Conservation (phyloP, 2,797 vertebrate genomes). For the Chrysocyon brachyurus region DNA sequence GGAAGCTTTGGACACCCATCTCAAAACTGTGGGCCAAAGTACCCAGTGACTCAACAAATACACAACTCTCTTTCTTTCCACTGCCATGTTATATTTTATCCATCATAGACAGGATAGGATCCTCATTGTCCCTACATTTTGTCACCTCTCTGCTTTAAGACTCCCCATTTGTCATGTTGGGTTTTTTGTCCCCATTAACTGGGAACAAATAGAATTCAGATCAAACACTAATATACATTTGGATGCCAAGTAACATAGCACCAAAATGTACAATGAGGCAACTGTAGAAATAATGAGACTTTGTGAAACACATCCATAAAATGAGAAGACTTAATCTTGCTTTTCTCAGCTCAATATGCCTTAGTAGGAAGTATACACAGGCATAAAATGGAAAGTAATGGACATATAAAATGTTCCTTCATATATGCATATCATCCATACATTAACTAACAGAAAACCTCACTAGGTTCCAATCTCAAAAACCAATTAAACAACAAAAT, state of each 20-base stretch:
- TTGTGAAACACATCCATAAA: neutral
- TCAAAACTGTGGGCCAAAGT: neutral
- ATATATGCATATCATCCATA: neutral
- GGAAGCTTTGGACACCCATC: neutral
- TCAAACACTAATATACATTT: neutral
- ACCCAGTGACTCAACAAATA: neutral
- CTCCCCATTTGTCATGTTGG: neutral
- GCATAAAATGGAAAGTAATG: neutral
- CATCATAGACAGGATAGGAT: neutral
- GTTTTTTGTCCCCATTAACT: neutral
- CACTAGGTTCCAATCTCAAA: conserved; percentile 29
- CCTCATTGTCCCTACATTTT: neutral
- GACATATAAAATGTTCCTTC: neutral
- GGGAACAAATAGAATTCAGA: neutral
- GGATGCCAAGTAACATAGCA: neutral
- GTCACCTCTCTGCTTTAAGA: neutral
- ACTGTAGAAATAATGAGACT: neutral
- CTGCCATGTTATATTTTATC: too few species aligned
- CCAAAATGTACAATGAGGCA: neutral
- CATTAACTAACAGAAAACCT: neutral
- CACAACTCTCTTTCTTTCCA: neutral
- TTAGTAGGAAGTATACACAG: neutral
- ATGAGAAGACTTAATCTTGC: neutral
- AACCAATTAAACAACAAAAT: conserved; percentile 8
- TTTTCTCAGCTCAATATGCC: neutral